A percentile compares a stretch with the other conserved stretches of the same genome.
Evolutionary conservation across 2,113 vertebrate genomes (phyloP).

Genomic region (Hyperoodon ampullatus): DNA sequence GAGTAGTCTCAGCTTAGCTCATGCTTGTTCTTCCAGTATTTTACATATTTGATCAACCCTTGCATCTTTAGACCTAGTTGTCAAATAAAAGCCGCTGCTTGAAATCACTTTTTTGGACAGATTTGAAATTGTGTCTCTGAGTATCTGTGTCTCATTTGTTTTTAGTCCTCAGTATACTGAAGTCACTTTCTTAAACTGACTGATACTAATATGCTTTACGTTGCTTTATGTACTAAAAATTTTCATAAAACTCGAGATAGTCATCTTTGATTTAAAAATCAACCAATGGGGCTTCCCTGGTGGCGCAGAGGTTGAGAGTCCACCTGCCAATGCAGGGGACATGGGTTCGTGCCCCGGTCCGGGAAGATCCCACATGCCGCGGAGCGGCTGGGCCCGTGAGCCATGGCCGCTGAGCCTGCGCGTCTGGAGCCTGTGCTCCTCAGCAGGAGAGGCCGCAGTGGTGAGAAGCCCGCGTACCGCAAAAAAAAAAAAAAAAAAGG

Average conservation of each 20-base stretch:
- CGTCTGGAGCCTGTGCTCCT: too few relatives aligned
- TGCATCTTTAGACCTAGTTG: neutral
- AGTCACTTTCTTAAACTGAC: neutral
- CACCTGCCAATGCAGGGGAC: too few relatives aligned
- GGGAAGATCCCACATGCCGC: too few relatives aligned
- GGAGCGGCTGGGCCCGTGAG: too few relatives aligned
- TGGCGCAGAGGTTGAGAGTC: too few relatives aligned
- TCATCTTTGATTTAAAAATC: conserved; percentile 6
- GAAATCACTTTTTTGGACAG: neutral
- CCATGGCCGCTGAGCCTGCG: too few relatives aligned
- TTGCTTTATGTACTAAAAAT: conserved; percentile 35
- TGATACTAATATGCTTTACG: conserved; percentile 31
- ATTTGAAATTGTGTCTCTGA: neutral
- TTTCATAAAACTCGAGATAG: neutral
- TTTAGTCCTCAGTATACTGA: neutral
- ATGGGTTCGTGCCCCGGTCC: too few relatives aligned
- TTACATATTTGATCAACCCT: neutral
- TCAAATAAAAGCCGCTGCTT: neutral
- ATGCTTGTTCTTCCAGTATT: neutral
- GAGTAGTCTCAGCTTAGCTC: neutral
- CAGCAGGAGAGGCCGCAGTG: fast-evolving
- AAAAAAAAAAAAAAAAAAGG: neutral
- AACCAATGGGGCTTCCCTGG: too few relatives aligned
- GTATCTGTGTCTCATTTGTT: conserved; percentile 47
- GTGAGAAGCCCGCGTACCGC: too few relatives aligned